A percentile compares a stretch with the other conserved stretches of the same genome.
Conservation (phyloP, 1,140 invertebrate species). For the Zaprionus davidi region DNA sequence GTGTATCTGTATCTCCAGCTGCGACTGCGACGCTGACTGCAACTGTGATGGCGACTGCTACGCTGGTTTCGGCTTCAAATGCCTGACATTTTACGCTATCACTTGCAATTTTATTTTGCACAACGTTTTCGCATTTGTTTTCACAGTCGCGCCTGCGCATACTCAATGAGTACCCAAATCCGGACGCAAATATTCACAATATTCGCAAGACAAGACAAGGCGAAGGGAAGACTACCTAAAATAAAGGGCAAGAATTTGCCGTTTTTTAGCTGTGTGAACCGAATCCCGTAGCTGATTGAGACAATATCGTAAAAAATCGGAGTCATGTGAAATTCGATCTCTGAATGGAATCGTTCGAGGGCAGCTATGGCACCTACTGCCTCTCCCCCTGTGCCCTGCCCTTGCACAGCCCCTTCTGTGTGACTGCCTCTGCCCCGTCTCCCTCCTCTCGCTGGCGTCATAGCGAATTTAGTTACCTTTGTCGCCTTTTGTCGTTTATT, state of each 20-base stretch:
- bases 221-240: not conserved
- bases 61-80: constrained; percentile 47
- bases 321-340: constrained; percentile 76
- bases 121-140: constrained; percentile 43
- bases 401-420: not conserved
- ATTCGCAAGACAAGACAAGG: not conserved
- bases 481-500: constrained; percentile 69
- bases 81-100: constrained; percentile 71
- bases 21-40: constrained; percentile 3
- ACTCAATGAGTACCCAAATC: constrained; percentile 39
- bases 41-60: constrained; percentile 20
- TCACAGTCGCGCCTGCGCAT: constrained; percentile 49
- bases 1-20: constrained; percentile 63
- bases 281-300: constrained; percentile 62
- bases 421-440: not conserved
- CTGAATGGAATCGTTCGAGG: constrained; percentile 20
- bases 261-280: constrained; percentile 8
- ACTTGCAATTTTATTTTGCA: constrained; percentile 54
- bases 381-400: not conserved
- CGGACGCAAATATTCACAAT: constrained; percentile 22
- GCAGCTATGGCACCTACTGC: constrained; percentile 25
- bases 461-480: constrained; percentile 76
- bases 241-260: constrained; percentile 15
- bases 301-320: constrained; percentile 73
- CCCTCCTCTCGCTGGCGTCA: constrained; percentile 34